A percentile compares a stretch with the other conserved stretches of the same genome.
Evolutionary conservation across 2,888 invertebrate species (phyloP).

Genomic region (Melitaea athalia): DNA sequence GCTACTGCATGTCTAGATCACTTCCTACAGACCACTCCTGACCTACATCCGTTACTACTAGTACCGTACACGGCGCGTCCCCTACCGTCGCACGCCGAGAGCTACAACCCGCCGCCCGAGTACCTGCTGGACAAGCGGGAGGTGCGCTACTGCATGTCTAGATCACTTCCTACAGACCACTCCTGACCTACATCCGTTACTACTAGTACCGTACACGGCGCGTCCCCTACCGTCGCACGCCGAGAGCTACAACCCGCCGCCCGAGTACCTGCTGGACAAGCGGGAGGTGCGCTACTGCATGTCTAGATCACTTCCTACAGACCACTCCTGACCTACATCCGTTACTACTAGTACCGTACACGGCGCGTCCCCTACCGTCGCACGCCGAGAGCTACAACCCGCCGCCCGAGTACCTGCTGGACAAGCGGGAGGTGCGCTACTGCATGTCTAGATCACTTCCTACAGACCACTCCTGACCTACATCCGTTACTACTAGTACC

Average conservation of each 20-base stretch:
- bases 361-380: conserved; percentile 93
- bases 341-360: too few relatives aligned
- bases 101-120: conserved; percentile 99
- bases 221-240: conserved; percentile 95
- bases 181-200: too few relatives aligned
- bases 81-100: conserved; percentile 96
- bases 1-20: too few relatives aligned
- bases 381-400: conserved; percentile 99
- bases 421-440: conserved; percentile 87
- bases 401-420: conserved; percentile 97
- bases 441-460: too few relatives aligned
- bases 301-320: too few relatives aligned
- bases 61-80: conserved; percentile 86
- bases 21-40: too few relatives aligned
- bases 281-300: conserved; percentile 85
- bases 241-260: conserved; percentile 99
- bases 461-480: too few relatives aligned
- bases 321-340: too few relatives aligned
- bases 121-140: conserved; percentile 95
- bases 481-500: too few relatives aligned
- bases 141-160: too few relatives aligned
- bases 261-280: conserved; percentile 96
- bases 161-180: too few relatives aligned
- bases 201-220: conserved; percentile 78
- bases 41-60: too few relatives aligned